Percentiles rank a stretch among this genome's conserved stretches.
Conservation (phyloP, 2,797 vertebrate genomes). For the Tauraco hartlaubi region DNA sequence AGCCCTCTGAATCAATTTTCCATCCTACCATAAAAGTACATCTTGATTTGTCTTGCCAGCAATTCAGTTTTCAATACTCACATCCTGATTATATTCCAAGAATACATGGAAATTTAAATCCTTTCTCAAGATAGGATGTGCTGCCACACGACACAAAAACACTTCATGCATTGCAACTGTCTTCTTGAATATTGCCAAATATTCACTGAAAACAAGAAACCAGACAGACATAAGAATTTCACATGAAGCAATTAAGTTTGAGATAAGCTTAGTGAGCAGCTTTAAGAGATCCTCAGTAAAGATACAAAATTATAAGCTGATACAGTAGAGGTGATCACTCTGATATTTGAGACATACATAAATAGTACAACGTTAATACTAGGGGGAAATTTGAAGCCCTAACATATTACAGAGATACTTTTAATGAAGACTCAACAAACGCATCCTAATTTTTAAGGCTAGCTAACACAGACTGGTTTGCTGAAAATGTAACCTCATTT, state of each 20-base stretch:
- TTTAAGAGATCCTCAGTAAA: constrained; percentile 25
- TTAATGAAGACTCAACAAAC: background rate
- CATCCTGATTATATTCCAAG: constrained; percentile 98
- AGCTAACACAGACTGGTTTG: constrained; percentile 20
- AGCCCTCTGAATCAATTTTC: constrained; percentile 47
- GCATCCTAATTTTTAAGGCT: background rate
- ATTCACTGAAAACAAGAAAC: constrained; percentile 87
- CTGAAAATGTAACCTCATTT: background rate
- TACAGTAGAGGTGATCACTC: background rate
- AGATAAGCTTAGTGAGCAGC: constrained; percentile 37
- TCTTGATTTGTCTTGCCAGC: constrained; percentile 5
- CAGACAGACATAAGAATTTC: constrained; percentile 38
- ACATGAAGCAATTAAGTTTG: background rate
- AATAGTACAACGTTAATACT: background rate
- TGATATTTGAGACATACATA: background rate
- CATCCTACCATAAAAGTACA: constrained; percentile 36
- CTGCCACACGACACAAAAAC: constrained; percentile 96
- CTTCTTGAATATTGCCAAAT: constrained; percentile 99
- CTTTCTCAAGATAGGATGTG: constrained; percentile 96
- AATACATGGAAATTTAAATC: constrained; percentile 99
- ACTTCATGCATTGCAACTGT: constrained; percentile 99
- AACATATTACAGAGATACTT: background rate
- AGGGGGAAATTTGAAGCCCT: constrained; percentile 10
- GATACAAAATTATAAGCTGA: constrained; percentile 30
- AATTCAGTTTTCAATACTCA: constrained; percentile 81